Evolutionary conservation across 2,797 vertebrate genomes (phyloP), one percentile per base, ranked within the genome.

Genomic region (Crenuchus spilurus): DNA sequence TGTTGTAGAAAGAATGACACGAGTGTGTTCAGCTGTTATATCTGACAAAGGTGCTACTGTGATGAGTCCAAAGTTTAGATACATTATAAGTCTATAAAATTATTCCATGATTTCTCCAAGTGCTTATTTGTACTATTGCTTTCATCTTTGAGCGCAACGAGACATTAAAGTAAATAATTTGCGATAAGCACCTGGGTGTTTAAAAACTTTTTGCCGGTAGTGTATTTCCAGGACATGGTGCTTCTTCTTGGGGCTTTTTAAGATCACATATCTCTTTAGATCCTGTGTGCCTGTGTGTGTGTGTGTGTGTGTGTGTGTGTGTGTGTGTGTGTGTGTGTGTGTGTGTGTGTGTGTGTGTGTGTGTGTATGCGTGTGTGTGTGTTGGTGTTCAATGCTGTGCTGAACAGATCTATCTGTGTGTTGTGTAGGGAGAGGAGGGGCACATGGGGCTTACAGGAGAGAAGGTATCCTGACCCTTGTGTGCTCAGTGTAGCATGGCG

Each of bases 401-500:
- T 74, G 18, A 78, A 74, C 51, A 70, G 65, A 18, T 80, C 30
- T 85, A 74, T 87, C 39, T 82, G 68, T 69, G 8, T 73, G 8
- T 70, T 82, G 66, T 86, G 48, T 78, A 90, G 87, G 89, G 88
- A 72, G 80, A 86, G 54, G 86, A 86, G 74, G 90, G 90, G 51
- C 78, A 70, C 67, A 75, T 55, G 28, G 88, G 87, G 64, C 75
- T 74, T 73, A 55, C 80, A 52, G 88, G 88, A 79, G 84, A 83
- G 64, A 85, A 89, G 87, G 87, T 90, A 90, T 20, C n/a, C 57
- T 30, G 52, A n/a, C 20, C 69, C 70, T 35, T 68, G 52, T 55
- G 14, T 55, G 31, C 4, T 62, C 16, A 42, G 14, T 75, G 64
- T 69, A 68, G 74, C 75, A 78, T 85, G 75, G 65, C 44, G 26